Evolutionary conservation across 2,113 vertebrate genomes (phyloP).

Genomic region (Columba janthina): DNA sequence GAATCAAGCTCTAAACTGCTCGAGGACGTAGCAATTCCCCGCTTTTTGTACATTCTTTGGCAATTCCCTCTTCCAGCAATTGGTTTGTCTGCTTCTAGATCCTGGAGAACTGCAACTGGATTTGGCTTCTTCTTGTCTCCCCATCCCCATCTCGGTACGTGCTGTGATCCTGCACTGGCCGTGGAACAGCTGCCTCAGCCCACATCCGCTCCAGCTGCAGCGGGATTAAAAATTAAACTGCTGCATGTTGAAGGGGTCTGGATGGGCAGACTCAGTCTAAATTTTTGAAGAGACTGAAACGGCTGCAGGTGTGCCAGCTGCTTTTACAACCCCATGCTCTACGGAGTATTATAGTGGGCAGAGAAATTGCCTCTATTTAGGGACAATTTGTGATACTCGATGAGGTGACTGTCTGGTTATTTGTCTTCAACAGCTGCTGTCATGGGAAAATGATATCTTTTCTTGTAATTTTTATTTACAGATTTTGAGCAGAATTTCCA

Average conservation of each 20-base stretch:
- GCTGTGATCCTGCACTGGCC: not conserved
- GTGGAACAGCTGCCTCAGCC: not conserved
- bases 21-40: not conserved
- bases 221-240: not conserved
- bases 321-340: not conserved
- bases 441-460: not conserved
- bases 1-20: not conserved
- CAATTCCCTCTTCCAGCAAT: not conserved
- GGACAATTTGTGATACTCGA: not conserved
- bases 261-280: not conserved
- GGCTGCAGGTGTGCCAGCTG: not conserved
- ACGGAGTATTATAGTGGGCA: not conserved
- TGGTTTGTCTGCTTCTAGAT: not conserved
- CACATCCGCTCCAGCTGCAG: not conserved
- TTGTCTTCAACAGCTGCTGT: not conserved
- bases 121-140: not conserved
- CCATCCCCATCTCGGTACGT: not conserved
- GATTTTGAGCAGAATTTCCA: not conserved
- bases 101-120: not conserved
- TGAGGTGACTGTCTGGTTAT: not conserved
- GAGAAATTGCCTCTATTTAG: not conserved
- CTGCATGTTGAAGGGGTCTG: not conserved
- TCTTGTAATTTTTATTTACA: not conserved
- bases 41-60: not conserved
- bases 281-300: not conserved